phyloP scores from a whole-genome alignment of 2,888 invertebrate species.

The Lasioglossum malachurum region DNA sequence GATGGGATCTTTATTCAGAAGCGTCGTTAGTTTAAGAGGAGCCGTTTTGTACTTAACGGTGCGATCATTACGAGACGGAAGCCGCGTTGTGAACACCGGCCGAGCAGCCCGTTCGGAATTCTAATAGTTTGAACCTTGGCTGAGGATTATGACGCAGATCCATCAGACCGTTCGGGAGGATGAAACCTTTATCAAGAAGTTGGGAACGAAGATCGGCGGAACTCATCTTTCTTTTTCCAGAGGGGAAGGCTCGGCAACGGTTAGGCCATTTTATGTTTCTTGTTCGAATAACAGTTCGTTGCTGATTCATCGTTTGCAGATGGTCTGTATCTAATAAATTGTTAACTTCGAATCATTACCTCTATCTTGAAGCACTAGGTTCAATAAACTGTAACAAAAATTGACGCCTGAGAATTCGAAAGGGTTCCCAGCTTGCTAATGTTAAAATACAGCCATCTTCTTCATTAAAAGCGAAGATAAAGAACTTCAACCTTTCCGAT shows the following conservation, averaged over 20 bases:
- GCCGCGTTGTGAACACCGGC: background rate
- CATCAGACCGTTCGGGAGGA: background rate
- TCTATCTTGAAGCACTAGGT: too few relatives aligned
- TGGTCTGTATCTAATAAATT: too few relatives aligned
- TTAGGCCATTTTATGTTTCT: background rate
- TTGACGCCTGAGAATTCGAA: too few relatives aligned
- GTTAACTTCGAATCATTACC: background rate
- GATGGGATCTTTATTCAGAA: slow-evolving; percentile 17
- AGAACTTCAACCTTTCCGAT: background rate
- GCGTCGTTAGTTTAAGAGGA: slow-evolving; percentile 5
- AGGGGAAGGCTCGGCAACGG: background rate
- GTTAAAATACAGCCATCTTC: background rate
- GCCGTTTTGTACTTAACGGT: slow-evolving; percentile 5
- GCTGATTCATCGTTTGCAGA: too few relatives aligned
- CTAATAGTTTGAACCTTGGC: background rate
- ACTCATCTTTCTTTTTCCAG: background rate
- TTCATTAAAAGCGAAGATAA: background rate
- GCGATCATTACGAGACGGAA: slow-evolving; percentile 13
- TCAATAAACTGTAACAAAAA: too few relatives aligned
- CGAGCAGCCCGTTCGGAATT: background rate
- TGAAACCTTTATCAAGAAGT: background rate
- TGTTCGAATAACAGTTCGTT: background rate
- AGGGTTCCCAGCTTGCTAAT: too few relatives aligned
- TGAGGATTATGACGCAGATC: background rate
- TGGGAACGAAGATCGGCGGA: background rate